Evolutionary conservation across 2,797 vertebrate genomes (phyloP).

Genomic region (Acanthiza pusilla): DNA sequence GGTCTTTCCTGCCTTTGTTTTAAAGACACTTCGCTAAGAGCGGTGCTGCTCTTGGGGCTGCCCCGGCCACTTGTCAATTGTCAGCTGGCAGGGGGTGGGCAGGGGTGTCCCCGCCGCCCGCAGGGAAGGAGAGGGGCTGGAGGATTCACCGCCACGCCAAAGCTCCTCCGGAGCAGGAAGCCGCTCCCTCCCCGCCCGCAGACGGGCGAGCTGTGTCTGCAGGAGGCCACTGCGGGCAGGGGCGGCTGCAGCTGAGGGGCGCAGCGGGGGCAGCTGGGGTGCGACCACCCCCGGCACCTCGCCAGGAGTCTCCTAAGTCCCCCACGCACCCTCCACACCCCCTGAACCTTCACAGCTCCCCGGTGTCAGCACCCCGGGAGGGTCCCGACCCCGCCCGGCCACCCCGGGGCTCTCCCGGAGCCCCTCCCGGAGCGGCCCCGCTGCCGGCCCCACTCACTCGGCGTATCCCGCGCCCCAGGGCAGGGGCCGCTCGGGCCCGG

Average conservation of each 20-base stretch:
- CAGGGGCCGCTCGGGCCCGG: conserved; percentile 55
- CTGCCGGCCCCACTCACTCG: conserved; percentile 66
- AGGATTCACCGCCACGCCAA: neutral
- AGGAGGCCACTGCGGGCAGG: neutral
- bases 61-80: neutral
- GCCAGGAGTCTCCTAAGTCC: neutral
- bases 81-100: neutral
- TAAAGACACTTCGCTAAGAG: neutral
- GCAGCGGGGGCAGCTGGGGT: neutral
- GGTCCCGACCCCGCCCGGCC: neutral
- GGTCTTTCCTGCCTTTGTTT: neutral
- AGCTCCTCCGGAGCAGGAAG: fast-evolving
- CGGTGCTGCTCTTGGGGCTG: neutral
- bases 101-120: neutral
- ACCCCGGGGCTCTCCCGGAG: neutral
- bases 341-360: neutral
- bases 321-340: neutral
- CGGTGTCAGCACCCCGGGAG: neutral
- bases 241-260: neutral
- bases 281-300: neutral
- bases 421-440: neutral
- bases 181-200: neutral
- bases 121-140: neutral
- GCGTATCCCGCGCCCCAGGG: conserved; percentile 75
- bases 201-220: neutral